phyloP scores from a whole-genome alignment of 2,113 vertebrate species.

The Onychostruthus taczanowskii region DNA sequence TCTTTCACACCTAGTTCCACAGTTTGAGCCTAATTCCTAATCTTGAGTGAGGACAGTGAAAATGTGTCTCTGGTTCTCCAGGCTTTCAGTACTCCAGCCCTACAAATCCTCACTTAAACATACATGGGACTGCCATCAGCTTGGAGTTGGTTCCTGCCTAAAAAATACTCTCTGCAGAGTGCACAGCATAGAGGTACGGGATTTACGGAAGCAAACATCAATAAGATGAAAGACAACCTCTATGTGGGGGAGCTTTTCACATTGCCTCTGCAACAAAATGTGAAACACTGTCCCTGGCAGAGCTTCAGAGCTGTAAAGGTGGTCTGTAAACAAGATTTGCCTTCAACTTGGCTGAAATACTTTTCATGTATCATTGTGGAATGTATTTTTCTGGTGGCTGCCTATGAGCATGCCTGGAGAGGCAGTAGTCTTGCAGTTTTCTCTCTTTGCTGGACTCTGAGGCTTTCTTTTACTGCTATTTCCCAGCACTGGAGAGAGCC shows the following conservation, averaged over 20 bases:
- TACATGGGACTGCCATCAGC: background rate
- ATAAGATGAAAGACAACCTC: background rate
- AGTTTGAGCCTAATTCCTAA: background rate
- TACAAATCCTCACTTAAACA: background rate
- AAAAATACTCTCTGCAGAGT: background rate
- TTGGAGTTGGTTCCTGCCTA: background rate
- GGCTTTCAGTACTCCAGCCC: background rate
- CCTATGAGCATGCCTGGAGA: background rate
- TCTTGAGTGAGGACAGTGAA: background rate
- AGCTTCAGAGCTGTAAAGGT: background rate
- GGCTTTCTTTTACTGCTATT: background rate
- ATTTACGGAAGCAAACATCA: background rate
- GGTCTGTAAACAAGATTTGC: background rate
- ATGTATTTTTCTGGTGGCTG: background rate
- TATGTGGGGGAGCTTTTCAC: background rate
- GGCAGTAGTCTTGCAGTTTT: background rate
- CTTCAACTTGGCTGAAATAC: background rate
- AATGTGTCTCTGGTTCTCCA: background rate
- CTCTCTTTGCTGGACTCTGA: background rate
- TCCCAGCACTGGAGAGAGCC: background rate
- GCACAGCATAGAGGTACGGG: fast-evolving
- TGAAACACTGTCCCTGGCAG: background rate
- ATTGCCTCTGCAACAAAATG: background rate
- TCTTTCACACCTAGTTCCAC: background rate
- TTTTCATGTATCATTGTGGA: background rate